Base-by-base conservation (phyloP, 1,140 invertebrate species). In the Riptortus pedestris region DNA sequence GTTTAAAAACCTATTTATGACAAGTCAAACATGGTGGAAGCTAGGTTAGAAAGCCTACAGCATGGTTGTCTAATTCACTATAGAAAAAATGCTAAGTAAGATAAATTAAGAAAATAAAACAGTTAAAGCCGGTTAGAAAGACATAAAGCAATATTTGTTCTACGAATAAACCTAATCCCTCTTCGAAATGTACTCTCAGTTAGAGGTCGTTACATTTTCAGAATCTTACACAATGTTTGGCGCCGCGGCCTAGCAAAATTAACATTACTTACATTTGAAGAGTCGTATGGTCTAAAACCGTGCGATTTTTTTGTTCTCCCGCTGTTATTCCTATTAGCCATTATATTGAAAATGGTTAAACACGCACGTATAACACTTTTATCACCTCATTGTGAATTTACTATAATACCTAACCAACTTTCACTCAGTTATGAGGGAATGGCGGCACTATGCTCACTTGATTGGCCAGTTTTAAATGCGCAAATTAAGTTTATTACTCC, bases 371-470 rank as follows among this genome's bases (percentile, higher is more conserved):
- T 18, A 57, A 38, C 5, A 38, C 31, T 38, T 38, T 62, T 63
- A 63, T 63, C 62, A 63, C 62, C 62, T 63, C 62, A 63, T 63
- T 33, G 18, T 63, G 27, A 43, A 55, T 38, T 62, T 51, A 27
- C 27, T 57, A 27, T 24, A 63, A 47, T n/a, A 58, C 62, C 62
- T 63, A 57, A 55, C 62, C 45, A 47, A 63, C 62, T 63, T 63
- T 63, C 62, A 63, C 62, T 57, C 27, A 47, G 31, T 47, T 28
- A 63, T 57, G 26, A 12, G 43, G 43, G 45, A 63, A 63, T 63
- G 62, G 62, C 62, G 62, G 62, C 57, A 59, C 26, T 33, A 24
- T 59, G 57, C 57, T 3, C 16, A 29, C 57, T 38, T 59, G 57
- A 55, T 55, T 24, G 22, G n/a, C n/a, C n/a, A n/a, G n/a, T n/a